Evolutionary conservation across 2,888 invertebrate species (phyloP), one percentile per base, ranked within the genome.

Genomic region (Drosophila infuscata): DNA sequence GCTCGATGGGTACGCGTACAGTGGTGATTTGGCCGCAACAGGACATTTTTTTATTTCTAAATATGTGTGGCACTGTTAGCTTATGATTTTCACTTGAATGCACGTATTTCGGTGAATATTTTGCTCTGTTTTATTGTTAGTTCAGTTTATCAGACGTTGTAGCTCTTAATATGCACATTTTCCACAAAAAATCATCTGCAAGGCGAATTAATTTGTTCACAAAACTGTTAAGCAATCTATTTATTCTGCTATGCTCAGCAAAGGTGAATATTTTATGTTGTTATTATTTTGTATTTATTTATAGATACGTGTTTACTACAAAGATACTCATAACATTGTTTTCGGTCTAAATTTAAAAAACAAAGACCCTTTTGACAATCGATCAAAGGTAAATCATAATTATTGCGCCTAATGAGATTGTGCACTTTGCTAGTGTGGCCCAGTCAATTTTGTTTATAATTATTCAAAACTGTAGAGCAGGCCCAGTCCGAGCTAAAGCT

Each of bases 1-100:
- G 94, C 92, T 96, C 96, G 92, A 97, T 96, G 76, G 97, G 97
- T 79, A 96, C 94, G 89, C 96, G 95, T 83, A 97, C 95, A 69
- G 96, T 96, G 85, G 95, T 94, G 74, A 95, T 95, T 93, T 96
- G 96, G 92, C 96, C 95, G 93, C 96, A 96, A 92, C 95, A 95
- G 87, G 95, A 94, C 95, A 95, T 58, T 73, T 57, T 25, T 83
- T 74, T 92, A 29, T 59, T 38, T 9, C 9, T 61, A 25, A 52
- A 32, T 38, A 57, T 63, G 69, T 60, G 65, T 58, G 32, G 53
- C 30, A 73, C 49, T 58, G 32, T 67, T 65, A 61, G 54, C 65
- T 36, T 62, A 54, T 61, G 35, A 51, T 56, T 67, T 61, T 43
- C 49, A 63, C 63, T 68, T 79, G 66, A 64, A 52, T 53, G 41